Conservation (phyloP, 2,888 invertebrate species). For the Metallyticus violacea region DNA sequence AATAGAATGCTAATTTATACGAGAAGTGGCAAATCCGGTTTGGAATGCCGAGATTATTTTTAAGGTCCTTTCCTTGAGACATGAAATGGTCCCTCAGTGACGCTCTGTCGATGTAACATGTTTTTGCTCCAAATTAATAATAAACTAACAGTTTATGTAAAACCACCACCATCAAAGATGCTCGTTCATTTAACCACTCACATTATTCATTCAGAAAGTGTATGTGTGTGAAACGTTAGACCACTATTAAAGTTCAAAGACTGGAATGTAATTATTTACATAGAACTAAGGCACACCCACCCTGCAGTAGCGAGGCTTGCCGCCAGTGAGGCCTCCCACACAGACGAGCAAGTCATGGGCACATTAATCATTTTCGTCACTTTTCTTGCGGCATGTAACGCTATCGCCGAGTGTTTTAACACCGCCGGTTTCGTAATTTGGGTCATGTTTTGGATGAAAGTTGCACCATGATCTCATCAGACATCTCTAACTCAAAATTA, state of each 20-base stretch:
- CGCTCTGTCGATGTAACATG: no score
- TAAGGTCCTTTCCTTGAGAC: no score
- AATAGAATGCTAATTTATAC: no score
- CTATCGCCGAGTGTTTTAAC: neutral
- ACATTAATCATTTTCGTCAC: neutral
- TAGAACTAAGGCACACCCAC: neutral
- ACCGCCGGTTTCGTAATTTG: neutral
- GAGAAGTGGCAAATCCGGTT: no score
- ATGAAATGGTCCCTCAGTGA: no score
- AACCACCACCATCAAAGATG: no score
- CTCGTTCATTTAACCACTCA: no score
- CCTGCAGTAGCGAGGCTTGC: neutral
- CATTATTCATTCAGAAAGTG: neutral
- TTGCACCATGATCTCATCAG: neutral
- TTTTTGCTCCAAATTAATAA: no score
- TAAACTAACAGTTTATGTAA: no score
- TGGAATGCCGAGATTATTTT: no score
- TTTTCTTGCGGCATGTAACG: no score
- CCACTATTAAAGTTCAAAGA: neutral
- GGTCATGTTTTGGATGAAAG: neutral
- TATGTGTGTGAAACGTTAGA: neutral
- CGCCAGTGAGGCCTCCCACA: neutral
- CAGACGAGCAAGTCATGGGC: neutral
- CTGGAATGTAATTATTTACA: neutral
- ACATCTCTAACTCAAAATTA: neutral